phyloP scores from a whole-genome alignment of 2,797 vertebrate species.

The Enteromius treurensis region DNA sequence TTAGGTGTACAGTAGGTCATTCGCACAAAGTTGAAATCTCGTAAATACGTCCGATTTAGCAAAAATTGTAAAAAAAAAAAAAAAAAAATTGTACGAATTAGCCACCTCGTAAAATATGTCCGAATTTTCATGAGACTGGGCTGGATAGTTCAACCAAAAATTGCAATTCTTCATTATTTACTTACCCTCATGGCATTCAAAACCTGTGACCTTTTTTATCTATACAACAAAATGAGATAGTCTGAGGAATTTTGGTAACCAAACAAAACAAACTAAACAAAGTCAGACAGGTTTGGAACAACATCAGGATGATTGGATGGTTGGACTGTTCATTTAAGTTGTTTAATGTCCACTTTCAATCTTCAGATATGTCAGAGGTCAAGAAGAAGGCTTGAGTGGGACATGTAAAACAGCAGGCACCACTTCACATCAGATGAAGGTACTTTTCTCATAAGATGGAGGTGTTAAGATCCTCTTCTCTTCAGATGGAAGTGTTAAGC shows the following conservation, averaged over 20 bases:
- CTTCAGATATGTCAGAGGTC: conserved; percentile 44
- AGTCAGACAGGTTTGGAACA: neutral
- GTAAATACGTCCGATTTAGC: no score
- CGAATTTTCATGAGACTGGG: no score
- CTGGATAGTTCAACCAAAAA: neutral
- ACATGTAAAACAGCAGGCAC: conserved; percentile 64
- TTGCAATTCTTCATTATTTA: no score
- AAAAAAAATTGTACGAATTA: no score
- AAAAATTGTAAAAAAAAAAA: no score
- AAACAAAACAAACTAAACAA: neutral
- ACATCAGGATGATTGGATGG: neutral
- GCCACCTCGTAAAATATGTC: no score
- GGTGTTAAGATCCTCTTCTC: neutral
- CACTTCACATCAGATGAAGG: neutral
- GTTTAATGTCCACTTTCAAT: neutral
- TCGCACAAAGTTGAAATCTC: no score
- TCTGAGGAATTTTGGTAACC: neutral
- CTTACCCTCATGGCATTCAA: neutral
- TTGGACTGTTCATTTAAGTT: neutral
- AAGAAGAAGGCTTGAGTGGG: conserved; percentile 43
- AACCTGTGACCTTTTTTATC: neutral
- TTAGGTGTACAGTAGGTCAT: no score
- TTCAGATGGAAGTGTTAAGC: conserved; percentile 35
- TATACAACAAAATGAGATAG: neutral
- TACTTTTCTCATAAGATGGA: neutral